phyloP scores from a whole-genome alignment of 2,888 invertebrate genomes.

The Conops quadrifasciatus region DNA sequence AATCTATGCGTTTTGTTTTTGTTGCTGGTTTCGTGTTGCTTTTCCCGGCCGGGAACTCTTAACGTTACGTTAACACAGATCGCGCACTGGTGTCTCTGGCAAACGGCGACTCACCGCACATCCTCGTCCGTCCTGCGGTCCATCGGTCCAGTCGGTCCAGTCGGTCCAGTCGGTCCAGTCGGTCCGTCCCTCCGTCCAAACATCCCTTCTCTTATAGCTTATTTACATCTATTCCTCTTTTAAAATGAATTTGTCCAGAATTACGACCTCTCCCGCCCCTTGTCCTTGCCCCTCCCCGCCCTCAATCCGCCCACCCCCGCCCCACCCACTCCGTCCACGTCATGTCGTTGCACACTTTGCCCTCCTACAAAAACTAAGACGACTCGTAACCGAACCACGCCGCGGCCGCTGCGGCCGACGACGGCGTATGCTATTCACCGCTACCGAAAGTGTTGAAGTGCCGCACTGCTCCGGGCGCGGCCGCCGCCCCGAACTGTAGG shows the following conservation, averaged over 20 bases:
- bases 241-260: too few relatives aligned
- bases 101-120: slow-evolving; percentile 35
- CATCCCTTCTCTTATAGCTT: background rate
- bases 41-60: slow-evolving; percentile 31
- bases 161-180: too few relatives aligned
- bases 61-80: slow-evolving; percentile 58
- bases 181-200: slow-evolving; percentile 24
- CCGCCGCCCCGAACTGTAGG: slow-evolving; percentile 64
- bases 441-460: slow-evolving; percentile 65
- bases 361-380: slow-evolving; percentile 49
- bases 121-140: slow-evolving; percentile 31
- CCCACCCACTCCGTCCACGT: slow-evolving; percentile 7
- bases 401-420: slow-evolving; percentile 52
- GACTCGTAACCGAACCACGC: slow-evolving; percentile 63
- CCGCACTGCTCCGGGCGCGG: slow-evolving; percentile 63
- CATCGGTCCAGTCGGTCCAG: slow-evolving; percentile 15
- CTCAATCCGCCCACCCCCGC: background rate
- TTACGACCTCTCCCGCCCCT: background rate
- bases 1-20: slow-evolving; percentile 10
- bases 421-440: slow-evolving; percentile 62
- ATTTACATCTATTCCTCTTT: background rate
- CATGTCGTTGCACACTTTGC: slow-evolving; percentile 10
- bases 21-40: background rate
- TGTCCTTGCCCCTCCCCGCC: background rate
- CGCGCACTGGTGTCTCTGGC: slow-evolving; percentile 57